Base-by-base conservation (phyloP, 2,888 invertebrate genomes). In the Diarsia brunnea region DNA sequence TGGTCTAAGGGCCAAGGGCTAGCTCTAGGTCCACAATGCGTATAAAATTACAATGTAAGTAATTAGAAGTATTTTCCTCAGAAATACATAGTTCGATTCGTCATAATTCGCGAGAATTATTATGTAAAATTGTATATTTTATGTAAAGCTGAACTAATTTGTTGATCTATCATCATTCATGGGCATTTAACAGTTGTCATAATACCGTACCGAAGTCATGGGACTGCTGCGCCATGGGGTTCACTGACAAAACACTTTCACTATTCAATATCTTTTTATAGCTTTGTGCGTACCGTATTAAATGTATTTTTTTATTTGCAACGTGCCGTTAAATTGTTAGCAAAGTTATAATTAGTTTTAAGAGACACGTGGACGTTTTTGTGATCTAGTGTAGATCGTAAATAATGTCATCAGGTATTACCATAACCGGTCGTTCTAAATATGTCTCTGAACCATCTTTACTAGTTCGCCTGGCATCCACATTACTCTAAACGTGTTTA, bases 161-260 rank as follows among this genome's bases (percentile, higher is more conserved):
- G 31, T 61, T 70, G 73, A 84, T 71, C 63, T 60, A 51, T 55
- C 21, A 69, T 71, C 61, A 58, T 75, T 79, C 70, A 79, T 79
- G 79, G 70, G 49, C 51, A 72, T 78, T 87, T 74, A 72, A 72
- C 69, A 61, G 69, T 72, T 45, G 61, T 65, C 69, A 77, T 65
- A 73, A 77, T 65, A 72, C 38, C 72, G 81, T 65, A 43, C 43
- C 69, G 73, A 65, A 74, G 63, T 60, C 75, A 71, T 78, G 70
- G 78, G 73, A 75, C 70, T 55, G 68, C 69, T 70, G 82, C 60
- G 68, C 78, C 73, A 73, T 82, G 71, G 51, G 60, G 69, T 38
- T 53, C 64, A 43, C 27, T n/a, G 27, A 49, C 53, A 45, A 63
- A 49, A 47, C 47, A 69, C 85, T 85, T 85, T 85, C 85, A 82